Evolutionary conservation across 1,140 invertebrate species (phyloP).

Genomic region (Pogonomyrmex californicus): DNA sequence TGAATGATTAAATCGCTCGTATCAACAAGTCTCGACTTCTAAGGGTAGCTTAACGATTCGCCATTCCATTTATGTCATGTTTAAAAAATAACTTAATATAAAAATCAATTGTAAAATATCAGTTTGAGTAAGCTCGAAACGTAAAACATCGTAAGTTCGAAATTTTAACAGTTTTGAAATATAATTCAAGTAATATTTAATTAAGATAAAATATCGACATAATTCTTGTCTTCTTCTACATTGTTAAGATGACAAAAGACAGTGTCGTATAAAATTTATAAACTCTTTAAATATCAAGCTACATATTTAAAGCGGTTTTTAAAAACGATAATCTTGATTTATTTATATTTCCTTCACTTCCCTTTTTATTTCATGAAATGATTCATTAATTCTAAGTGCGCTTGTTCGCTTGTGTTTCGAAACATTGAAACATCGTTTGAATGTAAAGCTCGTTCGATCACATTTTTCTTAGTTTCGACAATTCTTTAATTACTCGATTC

Average conservation of each 20-base stretch:
- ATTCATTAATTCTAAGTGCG: conserved; percentile 3
- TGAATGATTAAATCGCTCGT: neutral
- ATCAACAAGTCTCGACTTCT: neutral
- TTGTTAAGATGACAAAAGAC: neutral
- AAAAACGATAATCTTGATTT: neutral
- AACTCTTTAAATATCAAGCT: conserved; percentile 12
- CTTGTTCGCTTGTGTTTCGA: neutral
- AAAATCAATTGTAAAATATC: neutral
- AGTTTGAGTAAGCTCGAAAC: neutral
- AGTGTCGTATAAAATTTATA: neutral
- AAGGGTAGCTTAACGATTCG: neutral
- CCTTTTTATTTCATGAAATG: neutral
- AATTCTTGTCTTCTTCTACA: neutral
- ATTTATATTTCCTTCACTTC: conserved; percentile 8
- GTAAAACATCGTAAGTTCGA: neutral
- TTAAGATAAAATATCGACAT: neutral
- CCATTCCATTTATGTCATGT: neutral
- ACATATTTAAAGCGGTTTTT: neutral
- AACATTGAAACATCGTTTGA: neutral
- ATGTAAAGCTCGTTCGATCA: neutral
- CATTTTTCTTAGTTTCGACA: neutral
- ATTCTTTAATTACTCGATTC: neutral
- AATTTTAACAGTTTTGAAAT: neutral
- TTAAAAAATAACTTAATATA: neutral
- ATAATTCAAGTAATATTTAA: neutral